Conservation (phyloP, 2,888 invertebrate species). For the Timandra comae region DNA sequence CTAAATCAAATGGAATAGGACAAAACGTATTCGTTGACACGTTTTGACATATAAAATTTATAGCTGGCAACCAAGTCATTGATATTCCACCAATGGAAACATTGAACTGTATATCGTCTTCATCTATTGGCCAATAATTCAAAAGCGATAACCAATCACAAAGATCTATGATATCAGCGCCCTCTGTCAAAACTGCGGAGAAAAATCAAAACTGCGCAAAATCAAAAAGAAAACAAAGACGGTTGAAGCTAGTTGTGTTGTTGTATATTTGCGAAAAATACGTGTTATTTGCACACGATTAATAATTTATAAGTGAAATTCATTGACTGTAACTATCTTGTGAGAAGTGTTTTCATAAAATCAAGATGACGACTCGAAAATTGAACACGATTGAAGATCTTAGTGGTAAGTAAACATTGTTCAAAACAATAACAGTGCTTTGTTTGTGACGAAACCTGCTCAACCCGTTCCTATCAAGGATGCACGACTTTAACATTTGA, state of each 20-base stretch:
- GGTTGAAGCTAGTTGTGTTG: constrained; percentile 21
- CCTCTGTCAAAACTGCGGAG: constrained; percentile 26
- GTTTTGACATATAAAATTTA: no score
- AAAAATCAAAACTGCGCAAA: constrained; percentile 34
- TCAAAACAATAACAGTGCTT: constrained; percentile 35
- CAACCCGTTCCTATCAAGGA: constrained; percentile 30
- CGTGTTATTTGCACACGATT: constrained; percentile 10
- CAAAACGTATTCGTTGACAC: no score
- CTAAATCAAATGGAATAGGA: no score
- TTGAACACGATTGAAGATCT: constrained; percentile 69
- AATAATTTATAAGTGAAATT: constrained; percentile 9
- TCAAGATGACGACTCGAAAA: constrained; percentile 64
- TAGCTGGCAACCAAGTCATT: no score
- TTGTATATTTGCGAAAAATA: constrained; percentile 23
- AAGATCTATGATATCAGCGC: constrained; percentile 28
- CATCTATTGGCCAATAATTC: neutral
- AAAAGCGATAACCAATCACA: constrained; percentile 21
- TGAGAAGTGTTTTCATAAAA: constrained; percentile 12
- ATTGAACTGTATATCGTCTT: neutral
- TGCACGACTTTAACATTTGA: constrained; percentile 4
- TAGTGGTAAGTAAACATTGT: constrained; percentile 66
- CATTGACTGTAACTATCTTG: constrained; percentile 6
- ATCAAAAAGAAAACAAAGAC: constrained; percentile 49
- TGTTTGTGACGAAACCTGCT: constrained; percentile 29
- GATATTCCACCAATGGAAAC: neutral